Base-by-base conservation (phyloP, 2,797 vertebrate species). In the Melanotaenia trifasciata region DNA sequence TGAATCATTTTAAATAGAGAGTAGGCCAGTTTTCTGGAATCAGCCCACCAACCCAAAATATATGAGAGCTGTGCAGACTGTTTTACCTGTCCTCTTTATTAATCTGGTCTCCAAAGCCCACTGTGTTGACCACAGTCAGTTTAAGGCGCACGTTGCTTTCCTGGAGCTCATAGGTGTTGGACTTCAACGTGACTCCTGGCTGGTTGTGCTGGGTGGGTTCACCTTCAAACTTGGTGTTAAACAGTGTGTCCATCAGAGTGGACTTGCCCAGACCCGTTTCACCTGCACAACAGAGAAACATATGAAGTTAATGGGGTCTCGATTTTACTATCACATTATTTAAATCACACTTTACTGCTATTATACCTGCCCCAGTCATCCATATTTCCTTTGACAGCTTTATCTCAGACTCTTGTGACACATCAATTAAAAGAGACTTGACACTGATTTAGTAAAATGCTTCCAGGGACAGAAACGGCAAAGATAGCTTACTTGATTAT, bases 181-280 rank as follows among this genome's bases (percentile, higher is more conserved):
- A 98, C 76, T 95, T 97, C 74, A 99, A 96, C 77, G 98, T 97
- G 51, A 99, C 97, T 2, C 98, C 97, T 0, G 97, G 97, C 89
- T 98, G 96, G 40, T 95, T 97, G 92, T 99, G 98, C 86, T 96
- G 96, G 1, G 96, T 96, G 50, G 97, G 96, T 59, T 99, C 97
- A 2, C 96, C 96, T 90, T 99, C 97, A 67, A 99, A 98, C 91
- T 97, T 99, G 88, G 98, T 99, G 90, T 99, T 99, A 93, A 99
- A 99, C 90, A 99, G 92, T 0, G 98, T 99, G 88, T 99, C 98
- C 97, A 99, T 98, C 64, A 99, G 94, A 13, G 97, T 99, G 66
- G 98, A 99, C 89, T 99, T 99, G 45, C 98, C 98, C 81, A 99
- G 95, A 58, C 98, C 98, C 0, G 98, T 99, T 94, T 99, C 98